Evolutionary conservation across 2,888 invertebrate genomes (phyloP), one percentile per base, ranked within the genome.

Genomic region (Hedya salicella): DNA sequence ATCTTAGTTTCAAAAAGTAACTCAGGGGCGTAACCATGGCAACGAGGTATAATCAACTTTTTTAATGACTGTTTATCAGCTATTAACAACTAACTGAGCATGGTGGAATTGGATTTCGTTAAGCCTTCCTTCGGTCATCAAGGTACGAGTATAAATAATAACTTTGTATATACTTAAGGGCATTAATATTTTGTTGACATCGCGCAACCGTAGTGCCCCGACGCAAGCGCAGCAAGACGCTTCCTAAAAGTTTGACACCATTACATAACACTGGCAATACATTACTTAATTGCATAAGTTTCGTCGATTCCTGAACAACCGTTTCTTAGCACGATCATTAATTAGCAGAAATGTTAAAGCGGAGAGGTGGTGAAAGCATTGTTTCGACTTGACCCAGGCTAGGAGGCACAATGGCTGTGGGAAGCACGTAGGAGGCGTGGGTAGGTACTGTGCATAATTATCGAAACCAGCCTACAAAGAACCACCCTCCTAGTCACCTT

Each of bases 361-460:
- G 61, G 68, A 67, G 75, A 73, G 71, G 75, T 76, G 81, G 88
- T 86, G 88, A 89, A 89, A 89, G 88, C 86, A 84, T 88, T 88
- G 87, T 87, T 80, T 82, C 69, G 72, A 64, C 75, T 71, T 74
- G 76, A 73, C 71, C 75, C 75, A 70, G 68, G 71, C 57, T 68
- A 71, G 72, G 71, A 73, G 76, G 75, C 76, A 76, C 76, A 73
- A 72, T 73, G 71, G 57, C 71, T 70, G 85, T 88, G 85, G 86
- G 87, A 86, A 81, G 86, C 54, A 63, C 68, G 85, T 84, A 73
- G 86, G 86, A 72, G 84, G 79, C 78, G 86, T 87, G 75, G 85
- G 85, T 69, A 68, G 70, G 49, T 54, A 62, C 59, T 76, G 73
- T 73, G 78, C 76, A 84, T 86, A 87, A 87, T 85, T 83, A 82